Conservation (phyloP, 2,797 vertebrate genomes). For the Setipinna tenuifilis region DNA sequence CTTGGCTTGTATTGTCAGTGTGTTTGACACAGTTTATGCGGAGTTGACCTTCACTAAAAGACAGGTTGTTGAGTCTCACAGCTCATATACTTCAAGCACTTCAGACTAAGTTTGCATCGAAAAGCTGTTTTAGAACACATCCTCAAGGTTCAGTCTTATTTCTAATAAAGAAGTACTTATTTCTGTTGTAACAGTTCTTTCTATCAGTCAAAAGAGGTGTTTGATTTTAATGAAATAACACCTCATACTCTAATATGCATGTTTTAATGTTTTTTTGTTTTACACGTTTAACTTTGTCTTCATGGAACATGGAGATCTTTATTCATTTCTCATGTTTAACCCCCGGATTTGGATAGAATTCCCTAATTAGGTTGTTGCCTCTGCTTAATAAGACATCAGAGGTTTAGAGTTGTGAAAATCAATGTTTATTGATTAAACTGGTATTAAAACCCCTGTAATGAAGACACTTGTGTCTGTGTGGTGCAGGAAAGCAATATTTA, state of each 20-base stretch:
- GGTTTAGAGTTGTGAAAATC: constrained; percentile 55
- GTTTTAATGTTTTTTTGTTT: background rate
- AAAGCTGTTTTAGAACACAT: background rate
- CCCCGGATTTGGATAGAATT: constrained; percentile 56
- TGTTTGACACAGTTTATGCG: constrained; percentile 67
- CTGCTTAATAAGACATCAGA: constrained; percentile 64
- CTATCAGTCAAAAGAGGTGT: background rate
- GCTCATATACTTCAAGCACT: background rate
- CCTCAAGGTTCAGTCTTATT: background rate
- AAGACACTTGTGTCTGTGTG: constrained; percentile 36
- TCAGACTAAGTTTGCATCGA: background rate
- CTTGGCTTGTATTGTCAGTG: constrained; percentile 62
- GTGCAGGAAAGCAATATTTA: background rate
- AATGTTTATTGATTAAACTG: constrained; percentile 55
- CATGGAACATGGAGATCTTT: constrained; percentile 29
- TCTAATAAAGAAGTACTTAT: background rate
- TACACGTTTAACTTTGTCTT: background rate
- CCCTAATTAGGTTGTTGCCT: constrained; percentile 60
- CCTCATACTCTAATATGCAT: background rate
- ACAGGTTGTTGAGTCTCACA: background rate
- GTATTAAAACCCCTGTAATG: constrained; percentile 32
- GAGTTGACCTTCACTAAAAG: constrained; percentile 46
- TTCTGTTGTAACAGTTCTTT: background rate
- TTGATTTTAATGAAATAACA: background rate
- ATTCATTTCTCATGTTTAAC: constrained; percentile 65